Conservation (phyloP, 2,113 vertebrate genomes). For the Monopterus albus region DNA sequence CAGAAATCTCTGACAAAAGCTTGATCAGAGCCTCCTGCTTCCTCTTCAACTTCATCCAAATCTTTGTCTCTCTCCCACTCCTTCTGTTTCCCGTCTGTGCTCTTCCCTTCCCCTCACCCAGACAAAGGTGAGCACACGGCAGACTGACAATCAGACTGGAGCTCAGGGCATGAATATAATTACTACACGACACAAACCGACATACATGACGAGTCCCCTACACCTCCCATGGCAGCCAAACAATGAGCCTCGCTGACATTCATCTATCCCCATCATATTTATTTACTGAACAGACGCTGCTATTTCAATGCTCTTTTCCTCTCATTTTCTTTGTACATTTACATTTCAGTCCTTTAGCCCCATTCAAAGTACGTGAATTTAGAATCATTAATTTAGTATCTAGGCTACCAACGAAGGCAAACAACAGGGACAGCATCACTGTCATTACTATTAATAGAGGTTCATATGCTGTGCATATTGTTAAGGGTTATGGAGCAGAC, state of each 20-base stretch:
- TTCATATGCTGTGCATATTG: constrained; percentile 30
- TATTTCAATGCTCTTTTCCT: constrained; percentile 53
- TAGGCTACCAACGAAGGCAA: constrained; percentile 58
- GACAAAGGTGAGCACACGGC: constrained; percentile 74
- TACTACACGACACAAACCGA: constrained; percentile 35
- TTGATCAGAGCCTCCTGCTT: constrained; percentile 55
- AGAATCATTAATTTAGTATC: constrained; percentile 61
- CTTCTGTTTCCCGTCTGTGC: constrained; percentile 32
- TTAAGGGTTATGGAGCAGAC: constrained; percentile 32
- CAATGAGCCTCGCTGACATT: constrained; percentile 71
- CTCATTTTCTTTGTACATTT: constrained; percentile 56
- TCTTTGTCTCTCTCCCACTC: constrained; percentile 48
- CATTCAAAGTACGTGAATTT: constrained; percentile 45
- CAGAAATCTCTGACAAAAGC: constrained; percentile 55
- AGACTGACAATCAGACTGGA: constrained; percentile 61
- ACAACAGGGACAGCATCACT: constrained; percentile 54
- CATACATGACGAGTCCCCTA: constrained; percentile 54
- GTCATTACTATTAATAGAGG: constrained; percentile 61
- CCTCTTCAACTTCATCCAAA: constrained; percentile 60
- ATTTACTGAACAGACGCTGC: constrained; percentile 59
- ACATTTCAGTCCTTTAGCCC: constrained; percentile 51
- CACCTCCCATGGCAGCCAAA: constrained; percentile 67
- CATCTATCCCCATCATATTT: constrained; percentile 69
- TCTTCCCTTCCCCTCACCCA: constrained; percentile 37
- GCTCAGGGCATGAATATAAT: constrained; percentile 64